These are phyloP conservation scores for Spheniscus humboldti DNA, from an alignment of 2,797 vertebrate genomes.

Conservation along the genomic window DNA sequence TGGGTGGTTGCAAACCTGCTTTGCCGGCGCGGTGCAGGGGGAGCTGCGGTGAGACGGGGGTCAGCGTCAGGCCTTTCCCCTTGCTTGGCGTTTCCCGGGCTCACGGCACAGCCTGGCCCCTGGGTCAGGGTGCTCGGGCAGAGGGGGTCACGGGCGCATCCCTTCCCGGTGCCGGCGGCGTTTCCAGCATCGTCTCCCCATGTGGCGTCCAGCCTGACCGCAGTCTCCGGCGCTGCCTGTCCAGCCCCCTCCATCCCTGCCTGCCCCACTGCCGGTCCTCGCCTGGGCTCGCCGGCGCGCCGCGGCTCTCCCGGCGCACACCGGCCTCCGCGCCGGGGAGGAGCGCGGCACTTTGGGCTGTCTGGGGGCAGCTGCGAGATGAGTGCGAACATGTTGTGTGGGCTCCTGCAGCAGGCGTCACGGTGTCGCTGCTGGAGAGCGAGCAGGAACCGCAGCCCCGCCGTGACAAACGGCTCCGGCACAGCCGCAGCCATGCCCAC, in stretches of 20 bases:
- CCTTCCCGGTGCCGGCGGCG: accelerated
- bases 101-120: not conserved
- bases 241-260: not conserved
- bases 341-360: not conserved
- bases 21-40: not conserved
- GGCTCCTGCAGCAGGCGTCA: slow-evolving; percentile 1
- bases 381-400: not conserved
- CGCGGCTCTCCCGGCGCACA: not conserved
- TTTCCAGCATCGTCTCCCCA: not conserved
- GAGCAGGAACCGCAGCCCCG: not conserved
- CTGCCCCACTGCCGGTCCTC: not conserved
- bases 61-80: not conserved
- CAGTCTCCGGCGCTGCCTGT: not conserved
- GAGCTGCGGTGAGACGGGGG: not conserved
- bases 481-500: not conserved
- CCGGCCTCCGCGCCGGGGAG: not conserved
- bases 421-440: slow-evolving; percentile 15
- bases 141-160: accelerated
- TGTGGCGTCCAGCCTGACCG: not conserved
- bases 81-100: accelerated
- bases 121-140: accelerated
- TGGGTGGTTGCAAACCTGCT: not conserved
- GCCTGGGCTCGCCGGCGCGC: not conserved
- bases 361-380: slow-evolving; percentile 36
- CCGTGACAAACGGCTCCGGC: not conserved